Conservation (phyloP, 2,797 vertebrate genomes). For the Sebastiscus tertius region DNA sequence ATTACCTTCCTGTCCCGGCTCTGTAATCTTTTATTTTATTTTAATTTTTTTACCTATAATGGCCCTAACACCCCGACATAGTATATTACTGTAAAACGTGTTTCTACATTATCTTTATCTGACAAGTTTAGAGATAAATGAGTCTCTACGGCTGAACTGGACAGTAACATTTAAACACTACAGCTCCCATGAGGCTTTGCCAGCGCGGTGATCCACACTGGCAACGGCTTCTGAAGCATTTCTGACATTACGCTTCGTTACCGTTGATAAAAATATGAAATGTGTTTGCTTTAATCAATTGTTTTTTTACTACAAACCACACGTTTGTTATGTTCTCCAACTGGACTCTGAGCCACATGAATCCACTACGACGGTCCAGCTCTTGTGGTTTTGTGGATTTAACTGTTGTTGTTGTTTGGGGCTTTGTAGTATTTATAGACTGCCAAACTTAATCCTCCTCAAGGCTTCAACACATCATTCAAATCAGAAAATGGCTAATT, state of each 20-base stretch:
- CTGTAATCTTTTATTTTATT: too few species aligned
- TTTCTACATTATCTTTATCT: not conserved
- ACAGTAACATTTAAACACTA: not conserved
- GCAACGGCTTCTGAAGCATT: not conserved
- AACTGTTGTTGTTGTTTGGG: not conserved
- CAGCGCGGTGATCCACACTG: not conserved
- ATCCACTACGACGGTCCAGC: not conserved
- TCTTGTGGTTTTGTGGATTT: not conserved
- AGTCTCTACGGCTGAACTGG: accelerated
- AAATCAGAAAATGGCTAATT: not conserved
- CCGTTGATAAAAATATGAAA: not conserved
- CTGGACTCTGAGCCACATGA: not conserved
- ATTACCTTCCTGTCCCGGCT: too few species aligned
- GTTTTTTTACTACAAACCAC: not conserved
- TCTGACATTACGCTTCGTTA: not conserved
- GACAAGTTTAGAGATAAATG: not conserved
- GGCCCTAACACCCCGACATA: not conserved
- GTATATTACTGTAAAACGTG: not conserved
- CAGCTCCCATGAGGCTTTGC: not conserved
- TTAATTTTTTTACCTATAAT: too few species aligned
- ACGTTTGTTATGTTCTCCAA: too few species aligned
- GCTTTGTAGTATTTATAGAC: not conserved
- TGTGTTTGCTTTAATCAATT: not conserved
- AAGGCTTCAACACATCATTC: not conserved
- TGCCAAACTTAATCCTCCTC: not conserved